Evolutionary conservation across 1,140 invertebrate species (phyloP).

Genomic region (Trachelipus rathkii): DNA sequence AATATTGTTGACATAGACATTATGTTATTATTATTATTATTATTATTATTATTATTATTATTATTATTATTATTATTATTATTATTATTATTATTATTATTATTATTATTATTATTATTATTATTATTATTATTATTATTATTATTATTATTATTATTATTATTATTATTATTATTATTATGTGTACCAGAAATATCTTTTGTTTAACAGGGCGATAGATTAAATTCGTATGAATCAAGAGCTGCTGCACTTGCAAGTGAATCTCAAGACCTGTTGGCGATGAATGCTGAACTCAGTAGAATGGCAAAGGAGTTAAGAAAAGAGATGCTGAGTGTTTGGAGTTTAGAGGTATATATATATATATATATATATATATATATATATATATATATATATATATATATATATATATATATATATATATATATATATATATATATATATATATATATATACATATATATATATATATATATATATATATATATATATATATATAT

Average conservation of each 20-base stretch:
- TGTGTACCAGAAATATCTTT: not conserved
- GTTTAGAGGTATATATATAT: conserved; percentile 16
- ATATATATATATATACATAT: not conserved
- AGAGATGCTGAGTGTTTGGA: conserved; percentile 29
- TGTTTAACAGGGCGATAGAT: not conserved
- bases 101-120: too few relatives aligned
- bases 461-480: not conserved
- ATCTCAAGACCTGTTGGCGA: conserved; percentile 21
- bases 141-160: too few relatives aligned
- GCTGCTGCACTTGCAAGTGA: not conserved
- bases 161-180: too few relatives aligned
- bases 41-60: not conserved
- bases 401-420: conserved; percentile 8
- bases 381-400: conserved; percentile 9
- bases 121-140: too few relatives aligned
- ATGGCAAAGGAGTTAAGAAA: conserved; percentile 26
- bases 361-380: conserved; percentile 4
- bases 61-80: not conserved
- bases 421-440: conserved; percentile 3
- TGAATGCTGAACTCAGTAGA: conserved; percentile 30
- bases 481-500: not conserved
- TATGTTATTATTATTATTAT: not conserved
- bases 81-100: not conserved
- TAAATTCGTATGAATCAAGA: not conserved
- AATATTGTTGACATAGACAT: not conserved